Conservation (phyloP, 1,140 invertebrate genomes). For the Lepidurus packardi region DNA sequence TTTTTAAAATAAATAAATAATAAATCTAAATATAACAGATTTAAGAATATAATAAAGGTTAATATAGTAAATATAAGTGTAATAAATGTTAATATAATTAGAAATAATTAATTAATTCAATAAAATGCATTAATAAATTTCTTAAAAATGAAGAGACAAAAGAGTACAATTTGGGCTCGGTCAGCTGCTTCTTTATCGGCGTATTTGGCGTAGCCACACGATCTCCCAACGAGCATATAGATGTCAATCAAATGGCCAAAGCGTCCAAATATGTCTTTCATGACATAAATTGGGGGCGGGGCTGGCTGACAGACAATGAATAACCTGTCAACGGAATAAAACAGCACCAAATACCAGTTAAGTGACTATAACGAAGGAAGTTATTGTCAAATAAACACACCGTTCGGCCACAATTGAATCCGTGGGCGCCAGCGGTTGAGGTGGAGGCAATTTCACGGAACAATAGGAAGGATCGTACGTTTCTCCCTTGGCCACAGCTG, state of each 20-base stretch:
- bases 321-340: conserved; percentile 45
- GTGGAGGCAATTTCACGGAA: conserved; percentile 62
- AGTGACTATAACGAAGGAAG: background rate
- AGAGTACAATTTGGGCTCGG: conserved; percentile 62
- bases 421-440: conserved; percentile 64
- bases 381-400: conserved; percentile 40
- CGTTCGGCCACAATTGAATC: conserved; percentile 62
- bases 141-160: background rate
- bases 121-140: background rate
- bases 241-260: conserved; percentile 91
- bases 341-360: background rate
- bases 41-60: background rate
- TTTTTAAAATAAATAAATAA: background rate
- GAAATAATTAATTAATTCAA: background rate
- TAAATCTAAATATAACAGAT: conserved; percentile 25
- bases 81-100: conserved; percentile 22
- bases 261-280: conserved; percentile 82
- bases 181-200: conserved; percentile 68
- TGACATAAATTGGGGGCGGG: conserved; percentile 67
- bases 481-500: conserved; percentile 37
- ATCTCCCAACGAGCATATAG: conserved; percentile 78
- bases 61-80: background rate
- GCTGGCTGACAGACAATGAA: conserved; percentile 75
- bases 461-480: conserved; percentile 51
- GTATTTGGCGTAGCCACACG: conserved; percentile 88